Conservation (phyloP, 2,113 vertebrate species). For the Plecturocebus donacophilus region DNA sequence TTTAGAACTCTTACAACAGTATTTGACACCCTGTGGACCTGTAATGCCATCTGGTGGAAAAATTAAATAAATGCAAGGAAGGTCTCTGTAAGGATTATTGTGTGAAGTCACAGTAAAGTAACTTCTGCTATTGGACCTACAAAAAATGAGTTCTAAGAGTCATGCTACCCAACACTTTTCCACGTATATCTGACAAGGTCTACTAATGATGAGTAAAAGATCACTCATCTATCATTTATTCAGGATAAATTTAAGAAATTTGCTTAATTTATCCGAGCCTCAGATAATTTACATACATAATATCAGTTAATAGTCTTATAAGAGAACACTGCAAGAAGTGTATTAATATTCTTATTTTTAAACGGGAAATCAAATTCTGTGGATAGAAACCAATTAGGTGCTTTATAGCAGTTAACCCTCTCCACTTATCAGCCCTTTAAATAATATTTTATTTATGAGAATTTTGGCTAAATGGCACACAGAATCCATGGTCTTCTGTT, state of each 20-base stretch:
- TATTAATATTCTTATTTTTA: neutral
- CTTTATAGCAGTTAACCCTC: neutral
- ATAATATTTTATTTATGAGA: neutral
- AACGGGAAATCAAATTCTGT: constrained; percentile 20
- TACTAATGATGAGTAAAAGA: neutral
- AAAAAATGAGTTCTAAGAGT: neutral
- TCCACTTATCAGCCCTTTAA: neutral
- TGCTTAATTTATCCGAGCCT: constrained; percentile 28
- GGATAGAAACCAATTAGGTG: neutral
- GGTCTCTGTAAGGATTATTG: neutral
- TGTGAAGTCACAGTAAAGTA: neutral
- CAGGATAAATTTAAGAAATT: neutral
- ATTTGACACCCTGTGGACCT: neutral
- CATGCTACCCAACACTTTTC: neutral
- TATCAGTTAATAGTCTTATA: constrained; percentile 1
- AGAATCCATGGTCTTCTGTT: neutral
- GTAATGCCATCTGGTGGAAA: constrained; percentile 70
- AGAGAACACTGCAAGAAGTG: neutral
- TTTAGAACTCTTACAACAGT: neutral
- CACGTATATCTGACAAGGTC: neutral
- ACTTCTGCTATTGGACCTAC: neutral
- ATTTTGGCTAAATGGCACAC: neutral
- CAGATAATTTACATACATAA: neutral
- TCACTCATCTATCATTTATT: neutral
- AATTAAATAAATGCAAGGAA: neutral